Conservation (phyloP, 2,797 vertebrate genomes). For the Melanotaenia nigrans region DNA sequence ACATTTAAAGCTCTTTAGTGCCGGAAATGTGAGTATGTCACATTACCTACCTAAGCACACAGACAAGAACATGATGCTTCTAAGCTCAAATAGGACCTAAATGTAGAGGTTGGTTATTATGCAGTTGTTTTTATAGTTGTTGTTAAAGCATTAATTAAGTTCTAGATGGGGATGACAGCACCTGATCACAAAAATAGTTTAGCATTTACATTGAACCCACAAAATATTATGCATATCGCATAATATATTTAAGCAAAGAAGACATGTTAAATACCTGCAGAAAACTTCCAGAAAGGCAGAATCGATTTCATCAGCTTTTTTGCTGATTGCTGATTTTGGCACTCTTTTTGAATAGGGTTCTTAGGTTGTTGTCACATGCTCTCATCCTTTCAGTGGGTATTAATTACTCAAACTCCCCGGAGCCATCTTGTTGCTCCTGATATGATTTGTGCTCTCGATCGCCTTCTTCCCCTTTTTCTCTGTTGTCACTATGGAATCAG, state of each 20-base stretch:
- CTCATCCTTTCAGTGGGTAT: neutral
- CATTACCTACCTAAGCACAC: neutral
- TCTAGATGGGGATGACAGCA: neutral
- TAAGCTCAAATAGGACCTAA: neutral
- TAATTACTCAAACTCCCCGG: conserved; percentile 6
- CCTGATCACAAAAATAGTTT: neutral
- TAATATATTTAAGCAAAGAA: neutral
- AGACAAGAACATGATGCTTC: neutral
- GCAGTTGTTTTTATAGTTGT: neutral
- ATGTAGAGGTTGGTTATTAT: neutral
- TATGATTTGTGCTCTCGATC: conserved; percentile 9
- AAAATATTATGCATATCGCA: neutral
- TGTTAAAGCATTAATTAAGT: conserved; percentile 4
- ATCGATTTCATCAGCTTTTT: too few species aligned
- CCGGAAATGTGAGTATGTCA: neutral
- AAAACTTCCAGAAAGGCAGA: too few species aligned
- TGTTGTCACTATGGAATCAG: conserved; percentile 19
- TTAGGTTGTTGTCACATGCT: neutral
- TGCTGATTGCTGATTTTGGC: too few species aligned
- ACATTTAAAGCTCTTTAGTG: neutral
- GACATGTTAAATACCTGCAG: too few species aligned
- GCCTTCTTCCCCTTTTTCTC: too few species aligned
- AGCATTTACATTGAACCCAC: neutral
- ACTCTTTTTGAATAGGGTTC: neutral
- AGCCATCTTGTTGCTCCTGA: conserved; percentile 12